phyloP scores from a whole-genome alignment of 1,140 invertebrate genomes.

The Cherax destructor region DNA sequence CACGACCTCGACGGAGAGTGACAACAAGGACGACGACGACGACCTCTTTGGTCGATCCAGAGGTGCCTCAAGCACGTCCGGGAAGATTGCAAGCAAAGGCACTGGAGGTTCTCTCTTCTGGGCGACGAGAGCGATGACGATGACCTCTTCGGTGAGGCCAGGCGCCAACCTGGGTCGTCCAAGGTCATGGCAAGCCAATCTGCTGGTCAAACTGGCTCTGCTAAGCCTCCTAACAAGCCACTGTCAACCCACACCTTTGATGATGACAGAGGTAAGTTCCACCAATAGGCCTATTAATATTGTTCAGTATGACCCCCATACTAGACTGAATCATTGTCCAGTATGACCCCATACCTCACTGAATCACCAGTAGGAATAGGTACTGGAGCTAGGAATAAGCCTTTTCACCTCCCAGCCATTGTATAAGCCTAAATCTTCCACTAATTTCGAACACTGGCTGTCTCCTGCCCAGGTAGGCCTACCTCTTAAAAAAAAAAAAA shows the following conservation, averaged over 20 bases:
- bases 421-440: no score
- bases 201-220: background rate
- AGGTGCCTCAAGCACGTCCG: slow-evolving; percentile 24
- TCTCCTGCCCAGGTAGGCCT: no score
- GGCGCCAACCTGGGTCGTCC: background rate
- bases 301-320: no score
- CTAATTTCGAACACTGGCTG: no score
- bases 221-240: background rate
- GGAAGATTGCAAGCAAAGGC: slow-evolving; percentile 7
- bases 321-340: no score
- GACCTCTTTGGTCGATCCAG: slow-evolving; percentile 1
- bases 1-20: background rate
- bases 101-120: slow-evolving; percentile 26
- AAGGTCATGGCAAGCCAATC: background rate
- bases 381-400: no score
- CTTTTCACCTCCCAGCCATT: no score
- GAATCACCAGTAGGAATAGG: no score
- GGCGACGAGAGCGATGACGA: slow-evolving; percentile 57
- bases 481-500: no score
- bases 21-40: slow-evolving; percentile 11
- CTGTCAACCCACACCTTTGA: slow-evolving; percentile 29
- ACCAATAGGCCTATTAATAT: no score
- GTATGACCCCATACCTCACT: no score
- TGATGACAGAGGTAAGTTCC: slow-evolving; percentile 40
- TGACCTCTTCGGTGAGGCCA: slow-evolving; percentile 54